Evolutionary conservation across 2,113 vertebrate species (phyloP).

Genomic region (Pteruthius melanotis): DNA sequence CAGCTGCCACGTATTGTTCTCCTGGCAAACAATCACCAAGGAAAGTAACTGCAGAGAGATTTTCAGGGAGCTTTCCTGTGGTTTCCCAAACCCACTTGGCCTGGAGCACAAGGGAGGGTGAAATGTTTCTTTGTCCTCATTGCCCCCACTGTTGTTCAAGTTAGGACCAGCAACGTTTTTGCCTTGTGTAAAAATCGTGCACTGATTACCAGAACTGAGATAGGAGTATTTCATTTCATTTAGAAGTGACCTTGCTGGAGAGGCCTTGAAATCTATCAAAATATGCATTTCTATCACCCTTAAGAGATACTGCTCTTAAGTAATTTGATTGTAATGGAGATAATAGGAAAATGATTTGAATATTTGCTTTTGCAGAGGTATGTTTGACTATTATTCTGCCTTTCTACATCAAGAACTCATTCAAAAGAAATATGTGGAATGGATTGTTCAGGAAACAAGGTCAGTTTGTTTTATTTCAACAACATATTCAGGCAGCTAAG

Average conservation of each 20-base stretch:
- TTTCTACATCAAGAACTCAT: background rate
- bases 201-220: background rate
- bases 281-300: conserved; percentile 5
- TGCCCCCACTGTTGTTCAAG: background rate
- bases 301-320: conserved; percentile 9
- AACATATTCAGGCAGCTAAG: background rate
- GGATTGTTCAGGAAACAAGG: background rate
- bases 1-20: background rate
- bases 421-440: background rate
- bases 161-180: background rate
- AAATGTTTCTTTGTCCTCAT: background rate
- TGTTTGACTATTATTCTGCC: conserved; percentile 6
- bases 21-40: background rate
- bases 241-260: background rate
- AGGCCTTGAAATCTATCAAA: conserved; percentile 10
- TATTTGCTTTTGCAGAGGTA: background rate
- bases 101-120: background rate
- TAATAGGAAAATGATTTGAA: background rate
- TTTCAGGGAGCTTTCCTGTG: background rate
- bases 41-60: background rate
- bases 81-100: background rate
- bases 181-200: background rate
- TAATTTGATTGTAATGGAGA: conserved; percentile 26
- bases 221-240: background rate
- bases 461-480: conserved; percentile 13